These are phyloP conservation scores for Eupithecia vulgata DNA, from an alignment of 2,888 invertebrate genomes.

Conservation along the genomic window DNA sequence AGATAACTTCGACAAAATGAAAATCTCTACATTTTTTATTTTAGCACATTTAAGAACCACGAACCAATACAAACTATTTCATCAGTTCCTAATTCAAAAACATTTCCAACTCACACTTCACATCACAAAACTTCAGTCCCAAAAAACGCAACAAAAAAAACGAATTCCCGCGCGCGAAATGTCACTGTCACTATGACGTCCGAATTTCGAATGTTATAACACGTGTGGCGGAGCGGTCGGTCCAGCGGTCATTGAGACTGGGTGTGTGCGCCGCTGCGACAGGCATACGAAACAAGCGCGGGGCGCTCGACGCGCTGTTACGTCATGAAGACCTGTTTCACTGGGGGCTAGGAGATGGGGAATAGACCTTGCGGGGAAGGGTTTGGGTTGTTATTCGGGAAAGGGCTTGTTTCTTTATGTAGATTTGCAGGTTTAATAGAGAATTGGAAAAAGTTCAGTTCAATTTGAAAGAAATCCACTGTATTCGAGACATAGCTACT, in stretches of 20 bases:
- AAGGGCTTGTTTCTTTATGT: neutral
- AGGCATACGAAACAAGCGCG: conserved; percentile 79
- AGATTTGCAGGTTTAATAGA: neutral
- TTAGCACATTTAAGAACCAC: neutral
- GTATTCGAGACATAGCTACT: too few relatives aligned
- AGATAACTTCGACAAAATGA: neutral
- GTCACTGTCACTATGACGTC: conserved; percentile 55
- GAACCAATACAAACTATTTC: neutral
- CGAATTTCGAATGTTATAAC: conserved; percentile 65
- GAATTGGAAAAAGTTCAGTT: neutral
- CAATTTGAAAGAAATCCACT: too few relatives aligned
- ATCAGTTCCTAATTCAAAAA: conserved; percentile 16
- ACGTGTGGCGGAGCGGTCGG: conserved; percentile 85
- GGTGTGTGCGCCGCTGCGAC: conserved; percentile 75
- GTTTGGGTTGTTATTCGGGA: neutral
- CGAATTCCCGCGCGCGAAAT: conserved; percentile 51
- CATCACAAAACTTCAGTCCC: conserved; percentile 32
- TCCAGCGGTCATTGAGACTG: conserved; percentile 87
- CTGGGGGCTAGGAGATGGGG: conserved; percentile 30
- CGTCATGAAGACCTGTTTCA: conserved; percentile 17
- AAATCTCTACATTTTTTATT: neutral
- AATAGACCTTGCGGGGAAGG: conserved; percentile 1
- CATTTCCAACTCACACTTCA: conserved; percentile 15
- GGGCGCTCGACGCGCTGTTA: conserved; percentile 41
- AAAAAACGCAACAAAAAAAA: conserved; percentile 49